A percentile compares a stretch with the other conserved stretches of the same genome.
phyloP scores from a whole-genome alignment of 1,140 invertebrate genomes.

The Spodoptera litura region DNA sequence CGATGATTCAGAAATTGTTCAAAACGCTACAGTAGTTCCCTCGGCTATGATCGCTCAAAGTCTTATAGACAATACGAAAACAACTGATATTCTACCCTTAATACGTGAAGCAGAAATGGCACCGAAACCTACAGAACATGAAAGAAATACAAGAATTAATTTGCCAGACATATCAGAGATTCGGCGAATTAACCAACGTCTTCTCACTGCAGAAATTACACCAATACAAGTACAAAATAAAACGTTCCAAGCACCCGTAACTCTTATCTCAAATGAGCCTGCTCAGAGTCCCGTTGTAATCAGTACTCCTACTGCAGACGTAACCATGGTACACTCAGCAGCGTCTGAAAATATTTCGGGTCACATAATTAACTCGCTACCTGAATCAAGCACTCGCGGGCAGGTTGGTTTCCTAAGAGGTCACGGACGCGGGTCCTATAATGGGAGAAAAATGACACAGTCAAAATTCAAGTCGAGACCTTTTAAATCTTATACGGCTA shows the following conservation, averaged over 20 bases:
- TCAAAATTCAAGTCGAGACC: background rate
- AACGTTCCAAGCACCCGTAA: conserved; percentile 1
- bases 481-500: background rate
- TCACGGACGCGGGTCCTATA: too few relatives aligned
- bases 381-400: too few relatives aligned
- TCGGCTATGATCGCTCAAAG: conserved; percentile 60
- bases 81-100: background rate
- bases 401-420: too few relatives aligned
- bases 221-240: conserved; percentile 55
- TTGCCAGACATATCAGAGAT: conserved; percentile 67
- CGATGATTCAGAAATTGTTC: conserved; percentile 18
- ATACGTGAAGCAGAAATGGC: background rate
- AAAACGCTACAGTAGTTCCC: conserved; percentile 51
- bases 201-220: conserved; percentile 67
- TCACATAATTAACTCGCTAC: too few relatives aligned
- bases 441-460: too few relatives aligned
- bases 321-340: background rate
- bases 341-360: background rate
- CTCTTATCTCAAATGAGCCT: background rate
- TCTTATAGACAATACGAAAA: conserved; percentile 53
- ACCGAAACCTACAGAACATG: conserved; percentile 12
- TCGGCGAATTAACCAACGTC: conserved; percentile 64
- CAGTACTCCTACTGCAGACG: background rate
- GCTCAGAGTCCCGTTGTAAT: background rate
- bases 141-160: conserved; percentile 66